Evolutionary conservation across 2,113 vertebrate species (phyloP), one percentile per base, ranked within the genome.

Genomic region (Cyanoramphus novaezelandiae): DNA sequence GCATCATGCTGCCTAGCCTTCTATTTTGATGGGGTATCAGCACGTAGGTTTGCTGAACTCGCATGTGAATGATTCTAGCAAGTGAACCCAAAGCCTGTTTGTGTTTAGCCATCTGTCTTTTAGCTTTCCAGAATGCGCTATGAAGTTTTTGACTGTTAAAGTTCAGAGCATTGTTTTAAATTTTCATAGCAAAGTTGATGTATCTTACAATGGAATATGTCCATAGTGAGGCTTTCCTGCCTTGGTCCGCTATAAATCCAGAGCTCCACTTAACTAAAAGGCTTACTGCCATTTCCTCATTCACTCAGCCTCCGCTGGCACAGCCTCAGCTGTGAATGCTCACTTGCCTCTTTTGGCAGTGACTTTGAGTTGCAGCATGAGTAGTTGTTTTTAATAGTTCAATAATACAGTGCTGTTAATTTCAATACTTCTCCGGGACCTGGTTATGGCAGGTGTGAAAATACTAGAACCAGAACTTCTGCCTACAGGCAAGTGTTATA

Each of bases 311-410:
- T 71, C 84, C 84, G 43, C 55, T 94, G 80, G 64, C 68, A 47
- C 0, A 2, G 50, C 84, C 39, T 93, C 71, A 92, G 46, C 46
- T 77, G 60, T 77, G 76, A 86, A 50, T 86, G 72, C 60, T 93
- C 27, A 41, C 63, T 96, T 88, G 85, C 67, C 75, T 82, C 24
- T 88, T 95, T 87, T 90, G 90, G 63, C 79, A 91, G 46, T 93
- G 59, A 50, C 72, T 87, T 94, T 65, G 79, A 80, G 55, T 25
- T 91, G 50, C 64, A 47, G 59, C 23, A 24, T 33, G 55, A 94
- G 19, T 69, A 74, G 69, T 57, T 86, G 53, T 6, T 93, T 76
- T 64, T 68, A 71, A 50, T 70, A 60, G 84, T 88, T 81, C 52
- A 31, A 31, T 60, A 78, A 43, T 50, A 68, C 15, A 49, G 25